Evolutionary conservation across 2,888 invertebrate genomes (phyloP), one percentile per base, ranked within the genome.

Genomic region (Morpho achilles): DNA sequence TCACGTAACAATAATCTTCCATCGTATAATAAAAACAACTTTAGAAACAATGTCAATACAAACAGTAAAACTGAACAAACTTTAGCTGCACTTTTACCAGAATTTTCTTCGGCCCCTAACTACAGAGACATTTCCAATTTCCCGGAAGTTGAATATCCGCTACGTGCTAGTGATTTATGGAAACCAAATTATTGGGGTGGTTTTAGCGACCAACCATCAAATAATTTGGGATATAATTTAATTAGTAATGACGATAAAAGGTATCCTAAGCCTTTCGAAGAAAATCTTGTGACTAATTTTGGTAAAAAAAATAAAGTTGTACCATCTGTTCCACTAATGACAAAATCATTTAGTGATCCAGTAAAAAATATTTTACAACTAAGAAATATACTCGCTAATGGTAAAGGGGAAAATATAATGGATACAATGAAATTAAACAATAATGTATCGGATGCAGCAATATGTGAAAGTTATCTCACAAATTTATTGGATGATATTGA

Each of bases 91-190:
- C 42, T 50, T 44, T 41, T 56, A 16, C 40, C 61, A 44, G 68
- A 68, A 53, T 56, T 59, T 53, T 50, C 62, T 8, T 51, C 62
- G 9, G 52, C 59, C 9, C 53, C 64, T 8, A 64, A 64, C 46
- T 69, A 72, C 10, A 60, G 64, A 32, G 69, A 74, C 55, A 52
- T 69, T 43, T 67, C 65, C 7, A 57, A 63, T 16, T 88, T 85
- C 68, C 86, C 87, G 22, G 82, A 84, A 63, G 79, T 85, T 2
- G 79, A 84, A 63, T 87, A 85, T 69, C 87, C 87, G 8, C 63
- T 81, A 7, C 74, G 69, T 49, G 72, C 72, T 49, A 71, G 70
- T 53, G 87, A 87, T 22, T 76, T 75, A 6, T 84, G 84, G 86
- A 65, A 59, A 16, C 77, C 80, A 2, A 76, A 72, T 52, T 83